phyloP scores from a whole-genome alignment of 2,113 vertebrate species.

The Opisthocomus hoazin region DNA sequence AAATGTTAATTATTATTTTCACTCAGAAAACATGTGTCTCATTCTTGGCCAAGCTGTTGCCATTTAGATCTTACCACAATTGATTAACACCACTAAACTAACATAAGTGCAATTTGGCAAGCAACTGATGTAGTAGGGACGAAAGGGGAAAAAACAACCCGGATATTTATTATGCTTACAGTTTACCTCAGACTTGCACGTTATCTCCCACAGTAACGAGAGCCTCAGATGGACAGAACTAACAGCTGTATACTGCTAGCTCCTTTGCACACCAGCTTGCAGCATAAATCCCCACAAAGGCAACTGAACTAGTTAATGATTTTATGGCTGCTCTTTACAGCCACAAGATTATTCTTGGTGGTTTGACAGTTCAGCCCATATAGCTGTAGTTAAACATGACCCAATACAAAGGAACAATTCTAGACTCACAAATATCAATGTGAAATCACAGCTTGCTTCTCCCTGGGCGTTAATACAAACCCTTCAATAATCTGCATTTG shows the following conservation, averaged over 20 bases:
- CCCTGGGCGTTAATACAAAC: background rate
- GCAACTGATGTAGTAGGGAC: background rate
- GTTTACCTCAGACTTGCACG: background rate
- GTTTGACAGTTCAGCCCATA: background rate
- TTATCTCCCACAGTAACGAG: background rate
- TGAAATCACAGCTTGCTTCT: background rate
- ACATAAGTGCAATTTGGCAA: background rate
- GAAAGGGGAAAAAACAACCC: background rate
- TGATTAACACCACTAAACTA: background rate
- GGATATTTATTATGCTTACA: background rate
- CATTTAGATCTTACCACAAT: background rate
- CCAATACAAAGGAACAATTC: background rate
- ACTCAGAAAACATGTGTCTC: fast-evolving
- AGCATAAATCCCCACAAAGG: background rate
- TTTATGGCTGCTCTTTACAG: background rate
- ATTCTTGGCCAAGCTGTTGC: background rate
- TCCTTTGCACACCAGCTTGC: background rate
- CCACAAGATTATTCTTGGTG: background rate
- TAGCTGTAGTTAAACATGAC: background rate
- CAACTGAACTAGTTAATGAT: background rate
- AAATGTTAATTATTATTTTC: too few species aligned
- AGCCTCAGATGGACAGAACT: background rate
- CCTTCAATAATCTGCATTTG: background rate
- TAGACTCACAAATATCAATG: background rate
- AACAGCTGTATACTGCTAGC: background rate